Evolutionary conservation across 1,140 invertebrate species (phyloP), one percentile per base, ranked within the genome.

Genomic region (Cyclargus thomasi): DNA sequence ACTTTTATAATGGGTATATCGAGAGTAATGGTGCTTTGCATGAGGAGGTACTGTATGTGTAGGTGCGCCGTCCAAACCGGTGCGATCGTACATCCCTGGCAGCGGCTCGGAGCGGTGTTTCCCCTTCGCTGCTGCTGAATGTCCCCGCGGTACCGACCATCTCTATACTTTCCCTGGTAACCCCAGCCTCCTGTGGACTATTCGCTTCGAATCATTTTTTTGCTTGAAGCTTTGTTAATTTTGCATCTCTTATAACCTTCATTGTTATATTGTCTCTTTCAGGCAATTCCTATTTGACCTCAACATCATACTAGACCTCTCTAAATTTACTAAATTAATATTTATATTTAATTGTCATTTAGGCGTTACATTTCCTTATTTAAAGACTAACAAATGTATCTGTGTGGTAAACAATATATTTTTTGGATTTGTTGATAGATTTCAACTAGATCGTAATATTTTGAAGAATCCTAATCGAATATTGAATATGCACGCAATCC

Each of bases 11-110:
- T 20, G 18, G 55, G 55, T 20, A 59, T 0, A 29, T 29, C 18
- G 55, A 21, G 18, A 11, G 18, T 21, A 59, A 59, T 20, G 55
- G 17, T 20, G 55, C 18, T 55, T 55, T 20, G 64, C n/a, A 22
- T 55, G 20, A 65, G 63, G 20, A 47, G 53, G 21, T 69, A 69
- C 70, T 85, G 72, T 89, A 71, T 88, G 77, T 83, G 73, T 86
- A 88, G 83, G 83, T 86, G 92, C 92, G 79, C 92, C 93, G 82
- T 91, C 88, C 80, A 94, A 94, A 92, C 93, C 93, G 73, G 88
- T 93, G 83, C 92, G 93, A 78, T 88, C 93, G 67, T 93, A 94
- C 89, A 77, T 89, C 70, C 79, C 88, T 67, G 85, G 88, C 73
- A 83, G 82, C 65, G 86, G 88, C 67, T 90, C 92, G 65, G 92